These are phyloP conservation scores for Hylyphantes graminicola DNA, from an alignment of 1,140 invertebrate species.

Conservation along the genomic window DNA sequence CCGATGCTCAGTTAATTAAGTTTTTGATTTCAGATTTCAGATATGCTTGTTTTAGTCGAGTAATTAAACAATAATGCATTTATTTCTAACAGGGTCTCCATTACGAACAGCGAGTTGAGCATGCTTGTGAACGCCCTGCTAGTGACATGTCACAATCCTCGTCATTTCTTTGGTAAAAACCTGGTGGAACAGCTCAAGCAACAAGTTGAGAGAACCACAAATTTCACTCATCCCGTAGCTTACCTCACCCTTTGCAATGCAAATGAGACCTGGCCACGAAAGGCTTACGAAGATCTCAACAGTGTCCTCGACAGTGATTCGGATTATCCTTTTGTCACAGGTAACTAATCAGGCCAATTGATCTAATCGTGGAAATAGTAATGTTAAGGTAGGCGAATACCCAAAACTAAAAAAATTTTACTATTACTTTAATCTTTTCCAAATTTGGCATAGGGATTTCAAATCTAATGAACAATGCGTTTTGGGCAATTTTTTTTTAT, in stretches of 20 bases:
- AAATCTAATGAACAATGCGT: too few relatives aligned
- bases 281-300: background rate
- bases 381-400: too few relatives aligned
- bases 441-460: too few relatives aligned
- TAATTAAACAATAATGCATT: background rate
- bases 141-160: conserved; percentile 36
- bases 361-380: too few relatives aligned
- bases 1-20: too few relatives aligned
- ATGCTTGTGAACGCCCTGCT: conserved; percentile 18
- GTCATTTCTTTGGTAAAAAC: conserved; percentile 27
- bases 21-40: too few relatives aligned
- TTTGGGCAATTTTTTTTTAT: too few relatives aligned
- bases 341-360: too few relatives aligned
- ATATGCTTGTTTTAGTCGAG: too few relatives aligned
- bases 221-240: background rate
- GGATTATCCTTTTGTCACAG: conserved; percentile 6
- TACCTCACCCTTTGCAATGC: conserved; percentile 29
- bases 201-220: background rate
- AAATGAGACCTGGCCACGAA: background rate
- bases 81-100: background rate
- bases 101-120: background rate
- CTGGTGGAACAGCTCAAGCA: background rate
- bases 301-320: background rate
- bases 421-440: too few relatives aligned
- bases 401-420: too few relatives aligned